These are phyloP conservation scores for Ptychadena robeensis DNA, from an alignment of 2,797 vertebrate genomes.

Conservation along the genomic window DNA sequence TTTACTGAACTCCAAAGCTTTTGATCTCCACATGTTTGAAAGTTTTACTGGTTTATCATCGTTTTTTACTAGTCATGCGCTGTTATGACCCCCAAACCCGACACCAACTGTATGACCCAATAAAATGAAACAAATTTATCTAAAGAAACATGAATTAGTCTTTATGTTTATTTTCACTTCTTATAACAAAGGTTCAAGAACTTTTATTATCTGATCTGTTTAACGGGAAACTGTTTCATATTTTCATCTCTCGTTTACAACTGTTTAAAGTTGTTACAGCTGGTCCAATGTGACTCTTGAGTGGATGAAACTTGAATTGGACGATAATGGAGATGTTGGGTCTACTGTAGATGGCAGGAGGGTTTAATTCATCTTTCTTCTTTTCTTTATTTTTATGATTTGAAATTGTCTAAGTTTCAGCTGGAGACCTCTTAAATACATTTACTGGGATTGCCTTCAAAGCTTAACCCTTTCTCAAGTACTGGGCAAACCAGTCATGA, in stretches of 20 bases:
- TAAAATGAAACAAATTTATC: slow-evolving; percentile 21
- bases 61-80: neutral
- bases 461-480: neutral
- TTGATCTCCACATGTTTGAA: slow-evolving; percentile 14
- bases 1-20: neutral
- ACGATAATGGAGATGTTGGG: neutral
- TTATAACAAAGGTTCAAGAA: neutral
- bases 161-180: slow-evolving; percentile 19
- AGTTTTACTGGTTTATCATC: neutral
- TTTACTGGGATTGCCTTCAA: slow-evolving; percentile 1
- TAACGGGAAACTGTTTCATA: slow-evolving; percentile 25
- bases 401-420: slow-evolving; percentile 15
- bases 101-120: slow-evolving; percentile 26
- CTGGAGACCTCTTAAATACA: slow-evolving; percentile 18
- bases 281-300: slow-evolving; percentile 31
- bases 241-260: slow-evolving; percentile 26
- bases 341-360: slow-evolving; percentile 4
- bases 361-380: neutral
- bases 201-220: slow-evolving; percentile 27
- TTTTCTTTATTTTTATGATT: slow-evolving; percentile 13
- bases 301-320: neutral
- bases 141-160: neutral
- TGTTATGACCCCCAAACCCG: slow-evolving; percentile 11
- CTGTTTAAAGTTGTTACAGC: slow-evolving; percentile 44
- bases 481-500: neutral